Percentiles rank a stretch among this genome's conserved stretches.
phyloP scores from a whole-genome alignment of 2,797 vertebrate genomes.

The Dryobates pubescens region DNA sequence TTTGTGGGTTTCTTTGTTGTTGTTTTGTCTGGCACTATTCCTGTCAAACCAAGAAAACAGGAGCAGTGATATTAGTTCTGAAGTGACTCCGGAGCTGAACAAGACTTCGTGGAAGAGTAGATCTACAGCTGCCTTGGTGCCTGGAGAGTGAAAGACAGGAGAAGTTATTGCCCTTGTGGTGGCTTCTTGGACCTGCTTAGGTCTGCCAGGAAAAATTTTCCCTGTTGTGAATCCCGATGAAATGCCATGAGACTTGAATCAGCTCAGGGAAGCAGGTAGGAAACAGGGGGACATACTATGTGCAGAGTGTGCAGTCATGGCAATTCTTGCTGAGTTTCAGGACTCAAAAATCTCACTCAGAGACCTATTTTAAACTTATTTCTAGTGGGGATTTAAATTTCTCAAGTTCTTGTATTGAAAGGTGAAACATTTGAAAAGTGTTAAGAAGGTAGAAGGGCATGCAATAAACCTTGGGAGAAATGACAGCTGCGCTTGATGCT shows the following conservation, averaged over 20 bases:
- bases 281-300: neutral
- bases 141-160: neutral
- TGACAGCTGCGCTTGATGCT: neutral
- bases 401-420: neutral
- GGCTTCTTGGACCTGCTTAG: neutral
- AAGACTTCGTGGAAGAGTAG: neutral
- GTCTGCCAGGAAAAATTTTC: neutral
- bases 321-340: neutral
- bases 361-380: neutral
- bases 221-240: neutral
- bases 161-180: neutral
- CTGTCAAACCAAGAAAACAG: neutral
- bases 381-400: neutral
- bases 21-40: neutral
- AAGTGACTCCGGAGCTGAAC: neutral
- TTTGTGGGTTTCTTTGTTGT: neutral
- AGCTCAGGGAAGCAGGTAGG: neutral
- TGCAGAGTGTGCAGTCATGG: neutral
- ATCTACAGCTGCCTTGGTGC: neutral
- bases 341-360: neutral
- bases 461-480: neutral
- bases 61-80: neutral
- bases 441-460: neutral
- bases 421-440: neutral
- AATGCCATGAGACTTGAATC: neutral